Evolutionary conservation across 2,797 vertebrate genomes (phyloP).

Genomic region (Thalassophryne amazonica): DNA sequence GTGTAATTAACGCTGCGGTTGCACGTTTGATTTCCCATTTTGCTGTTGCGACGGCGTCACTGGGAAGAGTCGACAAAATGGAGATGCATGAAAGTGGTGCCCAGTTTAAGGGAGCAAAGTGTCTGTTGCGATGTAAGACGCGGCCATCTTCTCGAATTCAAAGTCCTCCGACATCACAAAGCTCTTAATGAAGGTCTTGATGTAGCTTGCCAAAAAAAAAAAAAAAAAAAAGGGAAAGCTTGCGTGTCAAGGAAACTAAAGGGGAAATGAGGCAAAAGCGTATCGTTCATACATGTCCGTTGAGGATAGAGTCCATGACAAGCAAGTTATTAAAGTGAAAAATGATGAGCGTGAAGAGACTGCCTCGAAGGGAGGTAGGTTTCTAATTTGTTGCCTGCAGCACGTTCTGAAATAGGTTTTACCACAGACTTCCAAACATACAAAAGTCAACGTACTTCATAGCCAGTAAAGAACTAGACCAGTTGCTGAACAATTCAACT

Average conservation of each 20-base stretch:
- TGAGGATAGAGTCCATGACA: conserved; percentile 24
- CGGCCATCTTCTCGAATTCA: conserved; percentile 30
- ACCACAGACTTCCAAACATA: too few relatives aligned
- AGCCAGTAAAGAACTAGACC: too few relatives aligned
- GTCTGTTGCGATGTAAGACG: conserved; percentile 22
- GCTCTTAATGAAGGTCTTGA: background rate
- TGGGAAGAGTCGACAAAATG: conserved; percentile 51
- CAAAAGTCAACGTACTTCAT: too few relatives aligned
- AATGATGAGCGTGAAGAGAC: conserved; percentile 42
- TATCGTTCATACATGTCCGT: background rate
- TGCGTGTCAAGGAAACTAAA: conserved; percentile 8
- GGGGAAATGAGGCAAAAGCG: conserved; percentile 1
- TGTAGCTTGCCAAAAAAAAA: background rate
- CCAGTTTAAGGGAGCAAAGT: conserved; percentile 37
- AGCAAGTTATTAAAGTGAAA: conserved; percentile 41
- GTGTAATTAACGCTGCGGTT: conserved; percentile 78
- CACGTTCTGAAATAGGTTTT: conserved; percentile 36
- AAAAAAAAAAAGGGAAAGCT: background rate
- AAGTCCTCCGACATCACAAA: background rate
- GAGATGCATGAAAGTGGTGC: conserved; percentile 27
- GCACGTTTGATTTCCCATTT: conserved; percentile 82
- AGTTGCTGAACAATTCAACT: too few relatives aligned
- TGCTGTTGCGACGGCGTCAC: conserved; percentile 59
- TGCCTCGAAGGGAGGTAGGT: conserved; percentile 38
- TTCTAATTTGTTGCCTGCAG: conserved; percentile 28